Conservation (phyloP, 2,888 invertebrate species). For the Tipula unca region DNA sequence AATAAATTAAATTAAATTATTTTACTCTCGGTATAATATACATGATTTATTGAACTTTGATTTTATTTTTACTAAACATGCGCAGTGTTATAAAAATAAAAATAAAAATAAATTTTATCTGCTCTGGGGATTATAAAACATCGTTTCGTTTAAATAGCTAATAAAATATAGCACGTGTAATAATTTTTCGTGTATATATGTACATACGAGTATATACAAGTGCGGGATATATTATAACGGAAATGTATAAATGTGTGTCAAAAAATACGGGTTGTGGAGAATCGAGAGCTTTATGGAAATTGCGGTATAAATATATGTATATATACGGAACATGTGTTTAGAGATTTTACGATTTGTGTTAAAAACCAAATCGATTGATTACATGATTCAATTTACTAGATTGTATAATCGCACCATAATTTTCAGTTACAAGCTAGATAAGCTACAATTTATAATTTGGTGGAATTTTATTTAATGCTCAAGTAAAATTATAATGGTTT, state of each 20-base stretch:
- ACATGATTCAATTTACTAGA: background rate
- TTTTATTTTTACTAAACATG: background rate
- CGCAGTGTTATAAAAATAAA: background rate
- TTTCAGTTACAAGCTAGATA: background rate
- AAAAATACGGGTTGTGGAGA: background rate
- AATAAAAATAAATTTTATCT: background rate
- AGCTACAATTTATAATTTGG: background rate
- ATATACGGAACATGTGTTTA: background rate
- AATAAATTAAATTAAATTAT: background rate
- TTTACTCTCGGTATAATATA: background rate
- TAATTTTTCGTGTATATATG: background rate
- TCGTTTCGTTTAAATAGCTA: background rate
- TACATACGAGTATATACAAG: background rate
- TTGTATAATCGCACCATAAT: background rate
- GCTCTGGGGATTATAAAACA: slow-evolving; percentile 8
- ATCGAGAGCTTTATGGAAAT: background rate
- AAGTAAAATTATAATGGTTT: too few relatives aligned
- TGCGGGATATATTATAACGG: background rate
- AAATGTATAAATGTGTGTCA: background rate
- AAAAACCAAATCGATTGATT: background rate
- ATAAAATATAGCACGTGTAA: slow-evolving; percentile 8
- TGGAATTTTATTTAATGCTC: too few relatives aligned
- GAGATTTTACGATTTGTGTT: background rate
- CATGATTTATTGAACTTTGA: slow-evolving; percentile 8
- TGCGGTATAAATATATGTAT: background rate